Evolutionary conservation across 2,113 vertebrate genomes (phyloP), one percentile per base, ranked within the genome.

Genomic region (Elephantulus edwardii): DNA sequence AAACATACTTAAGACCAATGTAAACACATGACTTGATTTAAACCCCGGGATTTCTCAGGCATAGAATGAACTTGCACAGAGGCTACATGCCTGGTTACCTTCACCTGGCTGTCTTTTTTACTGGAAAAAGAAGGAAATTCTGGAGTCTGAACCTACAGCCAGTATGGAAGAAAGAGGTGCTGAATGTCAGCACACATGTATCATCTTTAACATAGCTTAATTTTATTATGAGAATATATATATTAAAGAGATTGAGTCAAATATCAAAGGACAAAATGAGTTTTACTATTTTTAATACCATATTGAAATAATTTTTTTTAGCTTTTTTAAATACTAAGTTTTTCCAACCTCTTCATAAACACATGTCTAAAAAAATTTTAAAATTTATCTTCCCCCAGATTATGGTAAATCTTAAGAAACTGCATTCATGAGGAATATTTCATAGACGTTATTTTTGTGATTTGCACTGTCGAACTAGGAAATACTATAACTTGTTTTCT

Each of bases 1-100:
- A 92, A 96, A 90, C 95, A 81, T 12, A 64, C 46, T 92, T 91
- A 84, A 89, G 56, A 91, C 33, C 56, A 87, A 50, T 48, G 48
- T 89, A 92, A 95, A 94, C 82, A 94, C 52, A 68, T 44, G 44
- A 38, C 60, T 92, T 89, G 35, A 26, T 40, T 74, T 75, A 78
- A 83, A 81, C 48, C 78, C 30, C 64, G 70, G 19, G 44, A 56
- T 75, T 84, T 86, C 38, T 90, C 62, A 66, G 28, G 60, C 52
- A 91, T 33, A 75, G 38, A 62, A 16, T 46, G 74, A 92, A 50
- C 40, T 89, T 91, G 38, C 72, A 70, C n/a, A 71, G 70, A 66
- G 28, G 48, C 4, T 26, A 13, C 38, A 26, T 89, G 35, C 72
- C 16, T 86, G 24, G 88, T 88, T 80, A n/a, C 68, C 17, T 95